Evolutionary conservation across 2,113 vertebrate species (phyloP).

Genomic region (Menura novaehollandiae): DNA sequence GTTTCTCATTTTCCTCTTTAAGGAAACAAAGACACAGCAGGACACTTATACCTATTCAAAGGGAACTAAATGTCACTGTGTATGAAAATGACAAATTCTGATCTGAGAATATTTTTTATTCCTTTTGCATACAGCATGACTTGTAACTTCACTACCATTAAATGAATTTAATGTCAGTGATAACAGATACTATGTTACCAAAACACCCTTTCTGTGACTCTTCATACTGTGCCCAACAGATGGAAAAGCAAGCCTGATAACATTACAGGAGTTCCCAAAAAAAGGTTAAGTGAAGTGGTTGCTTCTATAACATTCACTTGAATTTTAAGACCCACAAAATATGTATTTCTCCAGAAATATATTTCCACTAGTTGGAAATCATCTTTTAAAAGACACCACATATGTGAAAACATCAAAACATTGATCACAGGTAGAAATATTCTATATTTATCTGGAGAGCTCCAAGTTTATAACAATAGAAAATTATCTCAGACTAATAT

Average conservation of each 20-base stretch:
- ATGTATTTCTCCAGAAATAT: neutral
- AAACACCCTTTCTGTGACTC: neutral
- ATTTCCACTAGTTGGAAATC: neutral
- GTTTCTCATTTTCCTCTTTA: neutral
- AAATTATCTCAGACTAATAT: neutral
- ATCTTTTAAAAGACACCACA: neutral
- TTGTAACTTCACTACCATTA: neutral
- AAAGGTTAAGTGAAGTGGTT: neutral
- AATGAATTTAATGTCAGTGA: neutral
- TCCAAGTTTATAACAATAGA: conserved; percentile 6
- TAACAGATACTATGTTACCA: neutral
- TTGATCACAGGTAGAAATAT: conserved; percentile 5
- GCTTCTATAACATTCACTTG: neutral
- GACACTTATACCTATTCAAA: neutral
- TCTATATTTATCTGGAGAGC: conserved; percentile 15
- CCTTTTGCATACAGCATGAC: neutral
- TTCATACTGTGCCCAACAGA: neutral
- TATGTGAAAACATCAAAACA: neutral
- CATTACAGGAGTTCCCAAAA: neutral
- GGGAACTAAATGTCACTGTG: neutral
- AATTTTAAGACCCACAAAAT: conserved; percentile 2
- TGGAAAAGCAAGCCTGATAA: neutral
- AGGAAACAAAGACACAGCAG: neutral
- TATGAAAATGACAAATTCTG: neutral
- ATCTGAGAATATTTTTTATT: neutral